A percentile compares a stretch with the other conserved stretches of the same genome.
These are phyloP conservation scores for Eupsilia transversa DNA, from an alignment of 2,888 invertebrate genomes.

Conservation along the genomic window DNA sequence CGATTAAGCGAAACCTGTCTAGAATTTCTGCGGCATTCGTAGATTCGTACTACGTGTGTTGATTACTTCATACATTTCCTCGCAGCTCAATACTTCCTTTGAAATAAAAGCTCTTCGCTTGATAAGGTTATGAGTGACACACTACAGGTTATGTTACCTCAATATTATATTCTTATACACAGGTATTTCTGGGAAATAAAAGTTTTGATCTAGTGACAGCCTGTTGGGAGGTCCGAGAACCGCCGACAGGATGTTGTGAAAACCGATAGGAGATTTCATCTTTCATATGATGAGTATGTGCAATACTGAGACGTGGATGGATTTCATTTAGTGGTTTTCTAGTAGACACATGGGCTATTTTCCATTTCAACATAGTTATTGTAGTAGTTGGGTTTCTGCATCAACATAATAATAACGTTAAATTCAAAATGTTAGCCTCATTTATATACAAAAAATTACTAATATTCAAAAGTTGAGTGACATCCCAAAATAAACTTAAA, in stretches of 20 bases:
- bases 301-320: neutral
- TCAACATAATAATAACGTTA: neutral
- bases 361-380: neutral
- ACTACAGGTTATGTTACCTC: constrained; percentile 5
- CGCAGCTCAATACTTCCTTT: constrained; percentile 41
- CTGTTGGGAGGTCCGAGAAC: constrained; percentile 25
- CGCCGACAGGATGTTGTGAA: constrained; percentile 25
- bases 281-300: constrained; percentile 19
- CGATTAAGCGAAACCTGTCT: constrained; percentile 58
- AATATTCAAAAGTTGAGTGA: neutral
- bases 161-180: neutral
- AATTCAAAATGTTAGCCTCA: neutral
- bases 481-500: constrained; percentile 22
- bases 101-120: constrained; percentile 47
- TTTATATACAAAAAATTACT: neutral
- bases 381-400: neutral
- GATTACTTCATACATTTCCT: constrained; percentile 53
- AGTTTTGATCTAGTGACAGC: constrained; percentile 20
- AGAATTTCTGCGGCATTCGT: constrained; percentile 53
- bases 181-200: constrained; percentile 22
- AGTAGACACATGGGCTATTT: neutral
- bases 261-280: constrained; percentile 27
- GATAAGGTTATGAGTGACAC: constrained; percentile 6
- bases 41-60: constrained; percentile 61
- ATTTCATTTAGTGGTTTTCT: neutral